A percentile compares a stretch with the other conserved stretches of the same genome.
Evolutionary conservation across 2,888 invertebrate genomes (phyloP).

Genomic region (Idaea dimidiata): DNA sequence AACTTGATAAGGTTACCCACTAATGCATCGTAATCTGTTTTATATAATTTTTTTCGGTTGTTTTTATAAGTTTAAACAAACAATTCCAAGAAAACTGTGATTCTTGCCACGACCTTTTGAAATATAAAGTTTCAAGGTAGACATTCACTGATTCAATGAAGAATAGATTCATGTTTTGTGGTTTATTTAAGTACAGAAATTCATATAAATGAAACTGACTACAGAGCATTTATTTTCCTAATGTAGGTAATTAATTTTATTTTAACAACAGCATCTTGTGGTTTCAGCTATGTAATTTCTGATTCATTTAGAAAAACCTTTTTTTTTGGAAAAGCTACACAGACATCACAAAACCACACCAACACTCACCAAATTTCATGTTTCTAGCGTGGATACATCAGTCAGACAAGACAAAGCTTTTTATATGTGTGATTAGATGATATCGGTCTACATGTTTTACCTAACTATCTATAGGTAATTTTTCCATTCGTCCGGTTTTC

Average conservation of each 20-base stretch:
- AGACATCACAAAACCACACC: no score
- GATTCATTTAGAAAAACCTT: no score
- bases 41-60: no score
- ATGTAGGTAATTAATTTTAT: no score
- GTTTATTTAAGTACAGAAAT: background rate
- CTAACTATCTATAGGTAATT: background rate
- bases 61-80: background rate
- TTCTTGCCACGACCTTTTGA: background rate
- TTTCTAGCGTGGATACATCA: no score
- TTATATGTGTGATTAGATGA: background rate
- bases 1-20: background rate
- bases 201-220: no score
- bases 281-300: no score
- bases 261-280: no score
- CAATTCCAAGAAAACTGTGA: background rate
- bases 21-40: background rate
- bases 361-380: no score
- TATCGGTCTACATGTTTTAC: background rate
- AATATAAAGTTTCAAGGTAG: background rate
- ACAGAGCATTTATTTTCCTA: no score
- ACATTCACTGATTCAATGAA: background rate
- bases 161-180: background rate
- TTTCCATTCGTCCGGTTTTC: background rate
- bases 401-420: no score
- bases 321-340: no score